Percentiles rank a stretch among this genome's conserved stretches.
Conservation (phyloP, 2,797 vertebrate species). For the Leontopithecus rosalia region DNA sequence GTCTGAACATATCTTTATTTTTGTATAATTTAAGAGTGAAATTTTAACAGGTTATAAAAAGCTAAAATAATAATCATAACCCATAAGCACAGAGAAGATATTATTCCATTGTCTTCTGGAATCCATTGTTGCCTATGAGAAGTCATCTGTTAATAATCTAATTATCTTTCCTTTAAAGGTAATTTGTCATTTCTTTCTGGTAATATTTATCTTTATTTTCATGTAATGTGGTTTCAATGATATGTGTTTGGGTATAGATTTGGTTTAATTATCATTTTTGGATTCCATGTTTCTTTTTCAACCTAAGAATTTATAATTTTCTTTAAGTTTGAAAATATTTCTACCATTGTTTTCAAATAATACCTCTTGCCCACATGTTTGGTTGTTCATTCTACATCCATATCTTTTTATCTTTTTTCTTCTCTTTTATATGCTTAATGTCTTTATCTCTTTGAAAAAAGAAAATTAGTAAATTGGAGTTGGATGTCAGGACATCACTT, state of each 20-base stretch:
- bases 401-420: neutral
- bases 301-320: neutral
- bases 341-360: neutral
- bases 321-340: constrained; percentile 25
- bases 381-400: neutral
- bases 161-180: neutral
- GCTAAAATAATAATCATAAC: neutral
- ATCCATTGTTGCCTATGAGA: constrained; percentile 1
- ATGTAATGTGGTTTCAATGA: neutral
- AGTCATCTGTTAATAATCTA: neutral
- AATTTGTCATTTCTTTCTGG: neutral
- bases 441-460: constrained; percentile 11
- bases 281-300: constrained; percentile 17
- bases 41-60: neutral
- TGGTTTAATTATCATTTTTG: constrained; percentile 29
- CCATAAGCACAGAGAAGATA: neutral
- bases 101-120: constrained; percentile 39
- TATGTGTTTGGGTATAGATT: neutral
- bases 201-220: constrained; percentile 30
- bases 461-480: neutral
- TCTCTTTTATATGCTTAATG: neutral
- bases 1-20: constrained; percentile 18
- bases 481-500: neutral
- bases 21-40: constrained; percentile 29
- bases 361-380: neutral